These are phyloP conservation scores for Patella vulgata DNA, from an alignment of 1,140 invertebrate genomes.

Conservation along the genomic window DNA sequence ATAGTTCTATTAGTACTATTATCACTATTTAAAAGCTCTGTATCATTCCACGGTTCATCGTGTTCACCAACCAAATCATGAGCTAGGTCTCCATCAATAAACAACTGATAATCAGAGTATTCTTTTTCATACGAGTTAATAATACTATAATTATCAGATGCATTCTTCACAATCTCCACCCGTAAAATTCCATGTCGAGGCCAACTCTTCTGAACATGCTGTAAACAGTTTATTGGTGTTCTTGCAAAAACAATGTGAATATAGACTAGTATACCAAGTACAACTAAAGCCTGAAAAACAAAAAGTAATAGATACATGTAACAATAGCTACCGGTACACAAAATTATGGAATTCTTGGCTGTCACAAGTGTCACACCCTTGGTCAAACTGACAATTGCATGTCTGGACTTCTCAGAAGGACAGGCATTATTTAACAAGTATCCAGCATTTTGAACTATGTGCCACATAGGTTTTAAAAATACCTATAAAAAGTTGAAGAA, in stretches of 20 bases:
- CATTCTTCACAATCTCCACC: constrained; percentile 91
- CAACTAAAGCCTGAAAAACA: constrained; percentile 78
- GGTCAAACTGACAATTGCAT: background rate
- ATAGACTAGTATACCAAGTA: constrained; percentile 92
- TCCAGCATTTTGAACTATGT: too few relatives aligned
- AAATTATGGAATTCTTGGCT: background rate
- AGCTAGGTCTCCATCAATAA: too few relatives aligned
- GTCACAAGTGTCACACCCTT: background rate
- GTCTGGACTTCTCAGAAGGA: background rate
- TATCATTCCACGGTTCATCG: constrained; percentile 15
- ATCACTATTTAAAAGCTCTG: background rate
- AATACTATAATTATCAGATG: constrained; percentile 63
- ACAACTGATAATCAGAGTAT: constrained; percentile 46
- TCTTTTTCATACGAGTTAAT: constrained; percentile 66
- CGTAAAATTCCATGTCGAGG: constrained; percentile 93
- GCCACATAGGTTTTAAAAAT: too few relatives aligned
- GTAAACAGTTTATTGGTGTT: constrained; percentile 91
- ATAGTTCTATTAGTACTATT: background rate
- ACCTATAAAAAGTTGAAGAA: too few relatives aligned
- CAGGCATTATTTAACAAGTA: too few relatives aligned
- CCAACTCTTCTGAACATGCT: constrained; percentile 89
- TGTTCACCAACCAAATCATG: too few relatives aligned
- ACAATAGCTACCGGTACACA: background rate
- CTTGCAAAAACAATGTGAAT: constrained; percentile 94
- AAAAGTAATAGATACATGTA: constrained; percentile 18